phyloP scores from a whole-genome alignment of 2,797 vertebrate genomes.

The Myotis planiceps region DNA sequence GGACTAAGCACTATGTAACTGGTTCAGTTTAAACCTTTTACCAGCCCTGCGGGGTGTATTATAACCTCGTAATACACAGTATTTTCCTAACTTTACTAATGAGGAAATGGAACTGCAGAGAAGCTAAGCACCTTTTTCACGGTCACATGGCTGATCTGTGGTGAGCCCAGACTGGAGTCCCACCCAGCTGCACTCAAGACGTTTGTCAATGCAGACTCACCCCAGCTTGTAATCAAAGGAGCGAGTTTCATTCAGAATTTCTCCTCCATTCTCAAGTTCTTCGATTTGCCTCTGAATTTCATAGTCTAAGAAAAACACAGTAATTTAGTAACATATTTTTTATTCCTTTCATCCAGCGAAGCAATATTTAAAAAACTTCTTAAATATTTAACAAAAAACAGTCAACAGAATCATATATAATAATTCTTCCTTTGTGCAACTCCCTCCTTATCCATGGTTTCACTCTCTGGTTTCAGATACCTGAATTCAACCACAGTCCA shows the following conservation, averaged over 20 bases:
- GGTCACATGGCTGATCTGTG: no score
- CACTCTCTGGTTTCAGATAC: background rate
- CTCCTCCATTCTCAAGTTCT: constrained; percentile 92
- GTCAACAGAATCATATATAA: constrained; percentile 47
- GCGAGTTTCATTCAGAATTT: constrained; percentile 95
- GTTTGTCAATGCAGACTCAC: constrained; percentile 87
- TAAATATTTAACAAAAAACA: constrained; percentile 74
- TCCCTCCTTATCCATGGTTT: background rate
- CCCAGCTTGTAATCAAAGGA: constrained; percentile 95
- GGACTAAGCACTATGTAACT: no score
- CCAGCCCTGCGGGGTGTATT: background rate
- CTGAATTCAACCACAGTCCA: background rate
- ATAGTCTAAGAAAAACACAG: constrained; percentile 90
- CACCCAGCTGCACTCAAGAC: background rate
- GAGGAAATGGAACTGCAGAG: background rate
- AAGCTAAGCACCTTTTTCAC: background rate
- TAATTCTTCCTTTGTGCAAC: background rate
- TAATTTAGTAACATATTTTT: constrained; percentile 60
- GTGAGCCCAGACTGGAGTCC: background rate
- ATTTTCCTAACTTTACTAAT: background rate
- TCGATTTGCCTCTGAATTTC: constrained; percentile 97
- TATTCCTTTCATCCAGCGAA: constrained; percentile 71
- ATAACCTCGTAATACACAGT: background rate
- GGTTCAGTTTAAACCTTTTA: background rate
- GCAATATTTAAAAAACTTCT: constrained; percentile 63